phyloP scores from a whole-genome alignment of 1,140 invertebrate species.

The Cryptotermes secundus region DNA sequence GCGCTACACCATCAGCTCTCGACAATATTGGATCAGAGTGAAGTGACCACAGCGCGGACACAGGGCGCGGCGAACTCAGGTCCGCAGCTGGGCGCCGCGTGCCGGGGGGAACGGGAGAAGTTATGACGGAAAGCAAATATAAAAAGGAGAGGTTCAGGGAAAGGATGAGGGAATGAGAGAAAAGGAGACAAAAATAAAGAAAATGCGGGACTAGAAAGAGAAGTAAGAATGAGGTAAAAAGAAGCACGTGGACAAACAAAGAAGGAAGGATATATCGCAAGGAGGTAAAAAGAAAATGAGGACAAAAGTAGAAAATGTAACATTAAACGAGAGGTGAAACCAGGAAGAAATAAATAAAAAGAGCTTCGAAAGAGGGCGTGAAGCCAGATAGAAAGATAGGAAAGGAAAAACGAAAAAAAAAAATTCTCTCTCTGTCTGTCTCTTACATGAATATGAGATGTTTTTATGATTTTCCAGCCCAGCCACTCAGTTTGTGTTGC shows the following conservation, averaged over 20 bases:
- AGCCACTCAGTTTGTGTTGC: no score
- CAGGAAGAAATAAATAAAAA: no score
- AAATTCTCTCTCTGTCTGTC: no score
- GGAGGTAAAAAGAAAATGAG: not conserved
- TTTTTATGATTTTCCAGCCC: no score
- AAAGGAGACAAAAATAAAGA: not conserved
- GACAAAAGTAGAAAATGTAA: not conserved
- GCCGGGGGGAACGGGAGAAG: no score
- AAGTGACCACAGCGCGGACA: not conserved
- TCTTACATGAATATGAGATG: no score
- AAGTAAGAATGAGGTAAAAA: not conserved
- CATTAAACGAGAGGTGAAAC: not conserved
- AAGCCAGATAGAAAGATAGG: no score
- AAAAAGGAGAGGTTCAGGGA: not conserved
- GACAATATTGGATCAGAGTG: constrained; percentile 33
- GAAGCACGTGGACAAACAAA: no score
- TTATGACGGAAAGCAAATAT: no score
- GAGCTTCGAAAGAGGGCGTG: no score
- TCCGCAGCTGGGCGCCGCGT: not conserved
- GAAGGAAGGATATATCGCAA: not conserved
- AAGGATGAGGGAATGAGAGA: not conserved
- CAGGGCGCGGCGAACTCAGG: not conserved
- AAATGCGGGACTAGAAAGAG: not conserved
- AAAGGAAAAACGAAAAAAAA: no score
- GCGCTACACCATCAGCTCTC: constrained; percentile 24